Conservation (phyloP, 2,113 vertebrate species). For the Tragelaphus strepsiceros region DNA sequence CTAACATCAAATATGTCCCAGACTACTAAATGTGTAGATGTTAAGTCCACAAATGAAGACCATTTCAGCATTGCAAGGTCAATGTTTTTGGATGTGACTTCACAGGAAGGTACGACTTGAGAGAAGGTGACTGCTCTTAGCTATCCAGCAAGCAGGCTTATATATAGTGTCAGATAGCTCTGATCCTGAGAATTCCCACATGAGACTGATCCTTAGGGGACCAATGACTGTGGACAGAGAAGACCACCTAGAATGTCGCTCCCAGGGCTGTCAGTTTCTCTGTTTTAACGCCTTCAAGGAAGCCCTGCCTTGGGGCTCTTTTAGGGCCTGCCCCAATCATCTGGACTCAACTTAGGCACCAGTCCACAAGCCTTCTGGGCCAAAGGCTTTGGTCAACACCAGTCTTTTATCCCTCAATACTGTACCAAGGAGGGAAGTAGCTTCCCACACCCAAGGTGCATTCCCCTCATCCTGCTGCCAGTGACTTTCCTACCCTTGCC, state of each 20-base stretch:
- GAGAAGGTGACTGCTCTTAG: neutral
- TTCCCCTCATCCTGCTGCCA: neutral
- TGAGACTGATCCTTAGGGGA: neutral
- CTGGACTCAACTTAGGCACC: neutral
- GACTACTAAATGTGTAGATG: neutral
- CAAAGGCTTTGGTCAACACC: conserved; percentile 36
- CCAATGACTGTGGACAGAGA: conserved; percentile 22
- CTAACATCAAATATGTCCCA: neutral
- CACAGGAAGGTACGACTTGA: neutral
- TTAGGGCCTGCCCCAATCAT: neutral
- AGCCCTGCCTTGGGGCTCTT: conserved; percentile 1
- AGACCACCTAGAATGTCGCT: neutral
- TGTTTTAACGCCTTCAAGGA: conserved; percentile 43
- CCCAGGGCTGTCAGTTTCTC: conserved; percentile 21
- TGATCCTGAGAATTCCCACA: neutral
- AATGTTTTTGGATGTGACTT: conserved; percentile 34
- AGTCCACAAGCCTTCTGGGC: neutral
- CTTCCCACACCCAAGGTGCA: neutral
- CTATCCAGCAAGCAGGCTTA: neutral
- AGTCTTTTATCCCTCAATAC: neutral
- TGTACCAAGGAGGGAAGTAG: conserved; percentile 39
- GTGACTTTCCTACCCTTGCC: neutral
- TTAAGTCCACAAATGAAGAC: neutral
- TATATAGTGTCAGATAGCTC: neutral
- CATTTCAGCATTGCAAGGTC: neutral